These are phyloP conservation scores for Nomada ruficornis DNA, from an alignment of 2,888 invertebrate species.

Conservation along the genomic window DNA sequence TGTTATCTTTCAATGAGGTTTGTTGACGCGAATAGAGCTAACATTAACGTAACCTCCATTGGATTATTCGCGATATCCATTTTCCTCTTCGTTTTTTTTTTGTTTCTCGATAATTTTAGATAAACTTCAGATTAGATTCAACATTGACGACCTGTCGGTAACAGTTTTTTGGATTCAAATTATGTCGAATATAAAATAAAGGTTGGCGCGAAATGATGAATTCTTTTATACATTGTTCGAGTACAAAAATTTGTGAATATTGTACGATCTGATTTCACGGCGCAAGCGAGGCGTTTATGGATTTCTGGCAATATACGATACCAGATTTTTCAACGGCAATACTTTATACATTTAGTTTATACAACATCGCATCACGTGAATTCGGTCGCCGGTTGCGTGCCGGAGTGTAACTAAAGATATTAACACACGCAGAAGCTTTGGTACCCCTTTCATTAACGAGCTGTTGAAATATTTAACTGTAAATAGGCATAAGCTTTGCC, in stretches of 20 bases:
- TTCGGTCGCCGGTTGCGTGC: not conserved
- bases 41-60: slow-evolving; percentile 7
- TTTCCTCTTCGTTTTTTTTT: not conserved
- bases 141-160: not conserved
- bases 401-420: not conserved
- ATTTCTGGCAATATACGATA: not conserved
- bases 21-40: slow-evolving; percentile 28
- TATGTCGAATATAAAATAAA: no score
- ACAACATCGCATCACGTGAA: not conserved
- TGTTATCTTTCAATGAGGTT: slow-evolving; percentile 35
- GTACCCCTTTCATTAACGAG: slow-evolving; percentile 22
- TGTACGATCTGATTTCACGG: slow-evolving; percentile 15
- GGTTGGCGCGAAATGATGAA: no score
- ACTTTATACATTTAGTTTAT: no score
- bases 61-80: slow-evolving; percentile 2
- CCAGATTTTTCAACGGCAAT: no score
- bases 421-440: slow-evolving; percentile 1
- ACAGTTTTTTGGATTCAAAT: no score
- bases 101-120: no score
- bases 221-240: no score
- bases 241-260: not conserved
- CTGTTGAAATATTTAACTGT: slow-evolving; percentile 36
- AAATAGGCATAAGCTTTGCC: not conserved
- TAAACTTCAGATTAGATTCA: slow-evolving; percentile 8
- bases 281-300: slow-evolving; percentile 4